Evolutionary conservation across 2,113 vertebrate species (phyloP).

Genomic region (Hippocampus guttulatus): DNA sequence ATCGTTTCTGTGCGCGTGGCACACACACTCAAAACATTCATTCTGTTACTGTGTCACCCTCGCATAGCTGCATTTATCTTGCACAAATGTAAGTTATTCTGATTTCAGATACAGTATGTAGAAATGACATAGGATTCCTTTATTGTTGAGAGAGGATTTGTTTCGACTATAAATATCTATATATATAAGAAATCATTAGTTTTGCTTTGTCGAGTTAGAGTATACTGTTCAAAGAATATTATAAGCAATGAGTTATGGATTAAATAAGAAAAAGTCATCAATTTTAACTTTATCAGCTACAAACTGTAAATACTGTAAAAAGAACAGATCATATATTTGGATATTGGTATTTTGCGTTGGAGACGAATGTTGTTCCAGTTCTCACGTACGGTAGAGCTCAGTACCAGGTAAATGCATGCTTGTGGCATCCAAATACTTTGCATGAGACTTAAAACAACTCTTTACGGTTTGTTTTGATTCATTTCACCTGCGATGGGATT

Average conservation of each 20-base stretch:
- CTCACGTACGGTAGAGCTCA: conserved; percentile 69
- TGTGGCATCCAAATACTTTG: conserved; percentile 71
- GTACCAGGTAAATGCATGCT: conserved; percentile 74
- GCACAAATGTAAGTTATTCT: conserved; percentile 48
- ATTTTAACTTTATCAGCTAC: conserved; percentile 71
- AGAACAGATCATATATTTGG: conserved; percentile 77
- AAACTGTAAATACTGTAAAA: conserved; percentile 76
- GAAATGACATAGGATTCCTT: conserved; percentile 43
- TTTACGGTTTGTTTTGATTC: conserved; percentile 58
- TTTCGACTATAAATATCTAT: conserved; percentile 31
- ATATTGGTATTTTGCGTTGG: conserved; percentile 74
- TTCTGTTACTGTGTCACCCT: conserved; percentile 29
- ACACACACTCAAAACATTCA: conserved; percentile 30
- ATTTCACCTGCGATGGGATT: conserved; percentile 36
- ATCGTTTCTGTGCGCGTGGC: conserved; percentile 34
- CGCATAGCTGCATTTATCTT: conserved; percentile 43
- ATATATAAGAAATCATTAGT: conserved; percentile 29
- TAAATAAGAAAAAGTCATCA: conserved; percentile 60
- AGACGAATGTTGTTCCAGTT: conserved; percentile 72
- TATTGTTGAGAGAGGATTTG: conserved; percentile 44
- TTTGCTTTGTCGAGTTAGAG: conserved; percentile 40
- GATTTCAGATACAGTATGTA: conserved; percentile 43
- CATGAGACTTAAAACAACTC: conserved; percentile 70
- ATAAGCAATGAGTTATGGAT: conserved; percentile 53
- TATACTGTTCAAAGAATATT: conserved; percentile 52